These are phyloP conservation scores for Thymelicus sylvestris DNA, from an alignment of 2,888 invertebrate species.

Conservation along the genomic window DNA sequence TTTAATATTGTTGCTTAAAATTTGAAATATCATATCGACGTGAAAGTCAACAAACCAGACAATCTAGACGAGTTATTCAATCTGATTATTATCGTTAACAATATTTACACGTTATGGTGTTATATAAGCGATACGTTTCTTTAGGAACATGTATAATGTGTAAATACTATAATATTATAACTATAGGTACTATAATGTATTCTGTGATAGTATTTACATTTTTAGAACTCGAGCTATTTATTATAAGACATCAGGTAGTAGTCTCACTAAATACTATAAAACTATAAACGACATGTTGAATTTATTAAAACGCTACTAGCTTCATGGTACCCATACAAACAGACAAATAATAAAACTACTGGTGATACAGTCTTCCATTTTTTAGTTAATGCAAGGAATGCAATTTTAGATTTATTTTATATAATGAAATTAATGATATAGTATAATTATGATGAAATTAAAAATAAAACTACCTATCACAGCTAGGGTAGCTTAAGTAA, in stretches of 20 bases:
- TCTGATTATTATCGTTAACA: slow-evolving; percentile 4
- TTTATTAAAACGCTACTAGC: too few relatives aligned
- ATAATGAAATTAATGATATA: too few relatives aligned
- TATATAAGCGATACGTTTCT: neutral
- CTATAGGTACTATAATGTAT: too few relatives aligned
- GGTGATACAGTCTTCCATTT: too few relatives aligned
- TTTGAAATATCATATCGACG: slow-evolving; percentile 6
- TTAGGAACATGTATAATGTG: neutral
- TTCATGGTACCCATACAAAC: too few relatives aligned
- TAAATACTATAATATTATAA: too few relatives aligned
- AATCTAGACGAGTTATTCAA: slow-evolving; percentile 6
- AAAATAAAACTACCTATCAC: too few relatives aligned
- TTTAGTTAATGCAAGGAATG: too few relatives aligned
- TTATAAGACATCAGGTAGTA: neutral
- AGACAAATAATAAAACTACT: too few relatives aligned
- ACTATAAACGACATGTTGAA: neutral
- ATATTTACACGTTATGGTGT: slow-evolving; percentile 4
- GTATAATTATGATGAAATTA: too few relatives aligned
- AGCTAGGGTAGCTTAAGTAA: too few relatives aligned
- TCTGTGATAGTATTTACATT: neutral
- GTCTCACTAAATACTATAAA: neutral
- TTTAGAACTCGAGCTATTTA: neutral
- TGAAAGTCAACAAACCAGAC: slow-evolving; percentile 14
- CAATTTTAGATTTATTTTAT: too few relatives aligned
- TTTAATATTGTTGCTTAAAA: neutral